Evolutionary conservation across 2,888 invertebrate genomes (phyloP).

Genomic region (Tuta absoluta): DNA sequence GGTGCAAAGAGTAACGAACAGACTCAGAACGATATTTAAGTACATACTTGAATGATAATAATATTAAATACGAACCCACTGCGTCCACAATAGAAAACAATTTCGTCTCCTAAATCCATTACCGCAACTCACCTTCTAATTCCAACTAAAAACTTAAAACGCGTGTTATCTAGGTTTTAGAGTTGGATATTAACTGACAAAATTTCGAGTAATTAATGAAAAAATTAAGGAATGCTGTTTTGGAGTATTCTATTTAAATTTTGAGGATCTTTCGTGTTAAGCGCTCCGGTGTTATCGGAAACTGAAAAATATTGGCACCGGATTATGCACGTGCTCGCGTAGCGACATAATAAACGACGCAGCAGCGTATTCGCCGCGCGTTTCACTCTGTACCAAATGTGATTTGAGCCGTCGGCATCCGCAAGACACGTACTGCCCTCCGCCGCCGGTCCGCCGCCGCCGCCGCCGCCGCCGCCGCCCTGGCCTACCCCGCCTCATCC

Average conservation of each 20-base stretch:
- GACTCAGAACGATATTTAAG: constrained; percentile 27
- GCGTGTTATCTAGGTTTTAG: neutral
- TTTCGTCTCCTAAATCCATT: constrained; percentile 74
- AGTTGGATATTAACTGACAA: neutral
- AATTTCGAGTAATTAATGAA: neutral
- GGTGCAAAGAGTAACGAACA: constrained; percentile 34
- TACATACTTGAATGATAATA: constrained; percentile 29
- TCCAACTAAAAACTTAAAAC: constrained; percentile 46
- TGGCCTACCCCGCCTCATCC: constrained; percentile 45
- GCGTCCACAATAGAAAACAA: constrained; percentile 66
- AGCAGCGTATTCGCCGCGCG: constrained; percentile 51
- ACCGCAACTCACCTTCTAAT: constrained; percentile 59
- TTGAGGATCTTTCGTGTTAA: neutral
- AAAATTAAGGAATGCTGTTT: neutral
- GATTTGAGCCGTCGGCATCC: constrained; percentile 59
- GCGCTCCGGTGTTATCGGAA: neutral
- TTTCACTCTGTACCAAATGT: constrained; percentile 64
- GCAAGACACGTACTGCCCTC: constrained; percentile 54
- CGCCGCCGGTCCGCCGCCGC: constrained; percentile 50
- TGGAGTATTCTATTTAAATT: neutral
- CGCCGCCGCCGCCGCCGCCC: constrained; percentile 41
- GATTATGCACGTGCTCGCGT: constrained; percentile 38
- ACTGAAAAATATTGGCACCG: neutral
- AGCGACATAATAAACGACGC: constrained; percentile 39
- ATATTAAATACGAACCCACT: constrained; percentile 67